Conservation (phyloP, 2,113 vertebrate genomes). For the Tychaedon coryphoeus region DNA sequence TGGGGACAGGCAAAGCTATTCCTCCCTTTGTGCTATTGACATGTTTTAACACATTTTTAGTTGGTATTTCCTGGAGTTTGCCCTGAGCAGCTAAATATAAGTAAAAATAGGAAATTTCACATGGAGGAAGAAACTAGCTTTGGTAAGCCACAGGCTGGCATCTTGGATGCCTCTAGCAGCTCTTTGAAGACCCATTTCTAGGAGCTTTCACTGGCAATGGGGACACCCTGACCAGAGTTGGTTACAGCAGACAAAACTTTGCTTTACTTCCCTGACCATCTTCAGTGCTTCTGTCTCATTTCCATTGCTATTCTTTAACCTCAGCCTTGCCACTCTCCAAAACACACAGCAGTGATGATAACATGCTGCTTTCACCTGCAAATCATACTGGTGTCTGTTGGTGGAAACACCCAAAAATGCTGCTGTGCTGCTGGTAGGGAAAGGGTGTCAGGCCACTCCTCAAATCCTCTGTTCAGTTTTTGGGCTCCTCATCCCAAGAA, state of each 20-base stretch:
- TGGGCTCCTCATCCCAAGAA: neutral
- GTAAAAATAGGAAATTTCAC: neutral
- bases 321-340: neutral
- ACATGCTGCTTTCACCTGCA: neutral
- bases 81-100: neutral
- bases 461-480: neutral
- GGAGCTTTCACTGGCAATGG: neutral
- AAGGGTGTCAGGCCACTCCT: neutral
- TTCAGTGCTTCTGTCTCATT: neutral
- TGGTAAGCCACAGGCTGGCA: neutral
- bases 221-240: neutral
- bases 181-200: neutral
- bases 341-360: neutral
- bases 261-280: neutral
- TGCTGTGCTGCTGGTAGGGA: neutral
- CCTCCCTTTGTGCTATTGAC: neutral
- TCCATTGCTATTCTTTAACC: neutral
- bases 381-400: fast-evolving
- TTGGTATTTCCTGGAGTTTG: neutral
- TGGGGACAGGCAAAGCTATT: neutral
- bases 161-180: neutral
- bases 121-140: neutral
- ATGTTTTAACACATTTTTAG: neutral
- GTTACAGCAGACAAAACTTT: neutral
- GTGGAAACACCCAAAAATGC: neutral